Evolutionary conservation across 1,140 invertebrate genomes (phyloP).

Genomic region (Adoxophyes honmai): DNA sequence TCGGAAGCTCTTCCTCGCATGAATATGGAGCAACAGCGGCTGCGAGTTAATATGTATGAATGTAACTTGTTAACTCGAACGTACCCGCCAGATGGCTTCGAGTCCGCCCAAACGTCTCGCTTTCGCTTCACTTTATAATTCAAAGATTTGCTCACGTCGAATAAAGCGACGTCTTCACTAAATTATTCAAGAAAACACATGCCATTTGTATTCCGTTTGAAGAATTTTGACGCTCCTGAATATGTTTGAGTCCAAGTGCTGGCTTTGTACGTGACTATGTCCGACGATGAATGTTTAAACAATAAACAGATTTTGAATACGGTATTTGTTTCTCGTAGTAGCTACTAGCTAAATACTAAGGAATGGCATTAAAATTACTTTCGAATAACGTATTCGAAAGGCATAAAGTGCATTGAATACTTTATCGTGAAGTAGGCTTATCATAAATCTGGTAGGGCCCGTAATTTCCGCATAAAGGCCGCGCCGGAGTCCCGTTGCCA

Average conservation of each 20-base stretch:
- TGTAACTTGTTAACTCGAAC: slow-evolving; percentile 45
- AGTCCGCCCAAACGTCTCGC: slow-evolving; percentile 39
- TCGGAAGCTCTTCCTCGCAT: slow-evolving; percentile 25
- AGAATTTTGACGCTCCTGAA: slow-evolving; percentile 4
- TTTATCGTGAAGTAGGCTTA: not conserved
- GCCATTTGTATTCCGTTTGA: slow-evolving; percentile 24
- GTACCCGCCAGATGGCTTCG: slow-evolving; percentile 37
- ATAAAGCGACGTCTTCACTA: slow-evolving; percentile 48
- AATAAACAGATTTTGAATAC: not conserved
- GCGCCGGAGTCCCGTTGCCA: not conserved
- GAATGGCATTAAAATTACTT: too few species aligned
- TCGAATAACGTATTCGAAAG: not conserved
- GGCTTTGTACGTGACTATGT: slow-evolving; percentile 3
- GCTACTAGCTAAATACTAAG: too few species aligned
- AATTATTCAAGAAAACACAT: slow-evolving; percentile 54
- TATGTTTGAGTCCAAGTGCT: slow-evolving; percentile 21
- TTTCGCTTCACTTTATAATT: slow-evolving; percentile 56
- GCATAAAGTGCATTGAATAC: not conserved
- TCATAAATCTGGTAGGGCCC: not conserved
- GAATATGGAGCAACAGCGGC: slow-evolving; percentile 38
- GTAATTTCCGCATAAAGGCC: not conserved
- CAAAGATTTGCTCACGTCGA: slow-evolving; percentile 56
- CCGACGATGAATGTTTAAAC: not conserved
- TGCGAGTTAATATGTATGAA: slow-evolving; percentile 56
- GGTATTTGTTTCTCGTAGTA: not conserved